Evolutionary conservation across 2,888 invertebrate species (phyloP).

Genomic region (Nemotelus pantherinus): DNA sequence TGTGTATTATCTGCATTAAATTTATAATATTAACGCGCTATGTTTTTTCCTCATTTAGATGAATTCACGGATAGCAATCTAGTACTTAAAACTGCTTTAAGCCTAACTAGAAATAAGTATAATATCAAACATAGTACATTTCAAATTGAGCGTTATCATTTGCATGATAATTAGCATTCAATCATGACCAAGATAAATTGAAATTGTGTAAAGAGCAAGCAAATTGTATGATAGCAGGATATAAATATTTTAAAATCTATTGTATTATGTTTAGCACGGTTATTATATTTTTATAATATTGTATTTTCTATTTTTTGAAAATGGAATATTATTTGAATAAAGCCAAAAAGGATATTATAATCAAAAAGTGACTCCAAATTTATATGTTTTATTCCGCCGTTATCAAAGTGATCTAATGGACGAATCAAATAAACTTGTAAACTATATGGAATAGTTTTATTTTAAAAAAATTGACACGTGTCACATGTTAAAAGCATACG

Average conservation of each 20-base stretch:
- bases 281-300: slow-evolving; percentile 38
- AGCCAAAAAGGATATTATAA: not conserved
- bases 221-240: slow-evolving; percentile 11
- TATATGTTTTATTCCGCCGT: too few species aligned
- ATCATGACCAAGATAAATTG: not conserved
- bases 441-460: too few species aligned
- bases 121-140: slow-evolving; percentile 62
- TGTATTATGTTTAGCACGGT: slow-evolving; percentile 21
- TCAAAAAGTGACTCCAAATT: not conserved
- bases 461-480: too few species aligned
- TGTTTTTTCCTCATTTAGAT: slow-evolving; percentile 55
- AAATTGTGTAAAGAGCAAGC: not conserved
- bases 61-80: slow-evolving; percentile 56
- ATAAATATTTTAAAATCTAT: slow-evolving; percentile 32
- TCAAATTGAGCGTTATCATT: slow-evolving; percentile 60
- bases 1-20: too few species aligned
- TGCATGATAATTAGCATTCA: slow-evolving; percentile 37
- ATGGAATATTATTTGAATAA: slow-evolving; percentile 32
- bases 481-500: too few species aligned
- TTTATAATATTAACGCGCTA: not conserved
- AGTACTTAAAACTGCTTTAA: slow-evolving; percentile 59
- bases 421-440: too few species aligned
- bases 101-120: slow-evolving; percentile 58
- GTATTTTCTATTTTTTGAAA: slow-evolving; percentile 35
- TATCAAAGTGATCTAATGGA: too few species aligned